Percentiles rank a stretch among this genome's conserved stretches.
Evolutionary conservation across 92 coral and sea anemone species (phyloP).

Genomic region (Zoanthus sociatus): DNA sequence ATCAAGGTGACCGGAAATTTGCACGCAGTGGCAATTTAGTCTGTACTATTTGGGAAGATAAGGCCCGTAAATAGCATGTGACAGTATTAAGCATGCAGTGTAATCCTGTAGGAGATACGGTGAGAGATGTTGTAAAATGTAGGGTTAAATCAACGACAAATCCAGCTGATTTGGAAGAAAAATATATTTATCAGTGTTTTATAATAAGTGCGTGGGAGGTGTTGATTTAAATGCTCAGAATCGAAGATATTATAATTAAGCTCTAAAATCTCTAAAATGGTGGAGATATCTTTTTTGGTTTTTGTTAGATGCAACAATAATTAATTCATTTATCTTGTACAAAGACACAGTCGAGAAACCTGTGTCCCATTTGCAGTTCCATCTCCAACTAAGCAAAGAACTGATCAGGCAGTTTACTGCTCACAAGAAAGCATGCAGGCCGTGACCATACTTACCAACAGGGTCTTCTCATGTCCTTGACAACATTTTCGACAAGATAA

Average conservation of each 20-base stretch:
- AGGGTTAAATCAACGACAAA: no score
- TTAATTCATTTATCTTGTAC: no score
- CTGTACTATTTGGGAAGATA: neutral
- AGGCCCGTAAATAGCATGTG: neutral
- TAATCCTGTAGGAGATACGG: no score
- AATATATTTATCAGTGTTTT: neutral
- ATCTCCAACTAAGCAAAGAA: neutral
- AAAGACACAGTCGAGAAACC: neutral
- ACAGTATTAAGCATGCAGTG: neutral
- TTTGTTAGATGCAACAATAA: neutral
- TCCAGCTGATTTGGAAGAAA: no score
- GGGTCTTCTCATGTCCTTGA: no score
- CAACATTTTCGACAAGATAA: neutral
- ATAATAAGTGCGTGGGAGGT: neutral
- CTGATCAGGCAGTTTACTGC: neutral
- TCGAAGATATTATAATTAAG: no score
- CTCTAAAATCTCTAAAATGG: neutral
- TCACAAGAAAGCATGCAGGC: neutral
- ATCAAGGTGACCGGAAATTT: neutral
- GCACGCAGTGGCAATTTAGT: neutral
- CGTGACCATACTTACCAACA: neutral
- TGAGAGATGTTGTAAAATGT: no score
- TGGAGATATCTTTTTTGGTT: neutral
- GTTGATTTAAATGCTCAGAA: neutral
- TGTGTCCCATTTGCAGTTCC: neutral